These are phyloP conservation scores for Sebastes cheni DNA, from an alignment of 2,797 vertebrate species.

Conservation along the genomic window DNA sequence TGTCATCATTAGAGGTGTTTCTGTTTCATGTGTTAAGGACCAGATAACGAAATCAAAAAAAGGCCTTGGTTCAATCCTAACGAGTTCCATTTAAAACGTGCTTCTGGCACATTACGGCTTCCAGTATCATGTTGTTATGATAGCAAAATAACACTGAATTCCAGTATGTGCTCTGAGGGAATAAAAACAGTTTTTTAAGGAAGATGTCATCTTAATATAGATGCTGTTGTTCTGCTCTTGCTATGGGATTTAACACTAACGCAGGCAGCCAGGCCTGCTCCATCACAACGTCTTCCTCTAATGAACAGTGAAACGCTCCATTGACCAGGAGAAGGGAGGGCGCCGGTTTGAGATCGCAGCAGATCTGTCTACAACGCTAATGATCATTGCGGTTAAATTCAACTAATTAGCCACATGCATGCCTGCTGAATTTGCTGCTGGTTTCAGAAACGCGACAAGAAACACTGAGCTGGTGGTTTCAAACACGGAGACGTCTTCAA, in stretches of 20 bases:
- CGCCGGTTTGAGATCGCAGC: slow-evolving; percentile 73
- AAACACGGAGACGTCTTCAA: slow-evolving; percentile 68
- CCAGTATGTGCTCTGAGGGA: neutral
- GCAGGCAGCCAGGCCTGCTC: slow-evolving; percentile 62
- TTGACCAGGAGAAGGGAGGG: slow-evolving; percentile 68
- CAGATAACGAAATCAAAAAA: neutral
- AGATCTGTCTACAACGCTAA: slow-evolving; percentile 83
- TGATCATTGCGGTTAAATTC: slow-evolving; percentile 80
- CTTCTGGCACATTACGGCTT: neutral
- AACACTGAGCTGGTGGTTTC: slow-evolving; percentile 81
- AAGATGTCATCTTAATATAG: slow-evolving; percentile 50
- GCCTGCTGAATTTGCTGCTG: slow-evolving; percentile 71
- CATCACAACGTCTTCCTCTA: slow-evolving; percentile 63
- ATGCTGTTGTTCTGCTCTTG: slow-evolving; percentile 44
- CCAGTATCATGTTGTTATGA: neutral
- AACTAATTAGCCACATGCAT: slow-evolving; percentile 81
- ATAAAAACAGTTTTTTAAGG: slow-evolving; percentile 1
- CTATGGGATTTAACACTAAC: slow-evolving; percentile 56
- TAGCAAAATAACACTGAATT: neutral
- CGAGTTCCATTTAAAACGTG: neutral
- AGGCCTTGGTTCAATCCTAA: neutral
- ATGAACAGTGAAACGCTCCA: slow-evolving; percentile 74
- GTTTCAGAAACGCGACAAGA: slow-evolving; percentile 61
- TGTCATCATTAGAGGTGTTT: neutral
- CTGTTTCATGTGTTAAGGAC: neutral